Evolutionary conservation across 2,797 vertebrate species (phyloP).

Genomic region (Hypotaenidia philippensis): DNA sequence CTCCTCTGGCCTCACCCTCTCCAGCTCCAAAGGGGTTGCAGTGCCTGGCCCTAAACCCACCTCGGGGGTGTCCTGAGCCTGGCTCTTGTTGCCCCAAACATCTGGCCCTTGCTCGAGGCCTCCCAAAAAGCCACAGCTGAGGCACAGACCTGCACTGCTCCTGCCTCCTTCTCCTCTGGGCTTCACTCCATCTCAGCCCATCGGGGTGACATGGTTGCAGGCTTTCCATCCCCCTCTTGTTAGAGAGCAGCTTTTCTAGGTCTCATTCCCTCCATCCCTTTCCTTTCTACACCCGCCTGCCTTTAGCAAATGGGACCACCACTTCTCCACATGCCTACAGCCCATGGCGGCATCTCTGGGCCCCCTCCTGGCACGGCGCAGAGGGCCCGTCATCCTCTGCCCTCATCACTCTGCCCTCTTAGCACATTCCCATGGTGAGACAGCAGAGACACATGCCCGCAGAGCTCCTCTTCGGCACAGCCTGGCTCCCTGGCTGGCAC

Average conservation of each 20-base stretch:
- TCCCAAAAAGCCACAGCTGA: fast-evolving
- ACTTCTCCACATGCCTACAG: background rate
- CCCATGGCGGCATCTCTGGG: background rate
- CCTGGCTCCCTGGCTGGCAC: fast-evolving
- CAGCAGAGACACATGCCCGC: no score
- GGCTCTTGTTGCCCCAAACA: fast-evolving
- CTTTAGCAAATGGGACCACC: fast-evolving
- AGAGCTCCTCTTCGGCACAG: no score
- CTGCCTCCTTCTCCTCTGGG: background rate
- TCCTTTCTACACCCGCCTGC: background rate
- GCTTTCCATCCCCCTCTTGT: background rate
- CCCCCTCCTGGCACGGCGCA: fast-evolving
- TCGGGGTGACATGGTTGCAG: fast-evolving
- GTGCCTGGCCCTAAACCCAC: background rate
- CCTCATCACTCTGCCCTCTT: background rate
- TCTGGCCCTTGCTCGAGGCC: background rate
- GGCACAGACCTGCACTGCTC: background rate
- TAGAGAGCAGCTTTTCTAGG: background rate
- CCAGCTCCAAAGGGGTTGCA: background rate
- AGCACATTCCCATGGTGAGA: background rate
- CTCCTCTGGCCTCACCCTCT: background rate
- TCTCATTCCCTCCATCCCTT: background rate
- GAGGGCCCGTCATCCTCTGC: background rate
- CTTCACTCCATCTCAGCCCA: fast-evolving
- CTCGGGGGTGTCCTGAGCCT: background rate